Evolutionary conservation across 2,113 vertebrate genomes (phyloP).

Genomic region (Sakesphorus luctuosus): DNA sequence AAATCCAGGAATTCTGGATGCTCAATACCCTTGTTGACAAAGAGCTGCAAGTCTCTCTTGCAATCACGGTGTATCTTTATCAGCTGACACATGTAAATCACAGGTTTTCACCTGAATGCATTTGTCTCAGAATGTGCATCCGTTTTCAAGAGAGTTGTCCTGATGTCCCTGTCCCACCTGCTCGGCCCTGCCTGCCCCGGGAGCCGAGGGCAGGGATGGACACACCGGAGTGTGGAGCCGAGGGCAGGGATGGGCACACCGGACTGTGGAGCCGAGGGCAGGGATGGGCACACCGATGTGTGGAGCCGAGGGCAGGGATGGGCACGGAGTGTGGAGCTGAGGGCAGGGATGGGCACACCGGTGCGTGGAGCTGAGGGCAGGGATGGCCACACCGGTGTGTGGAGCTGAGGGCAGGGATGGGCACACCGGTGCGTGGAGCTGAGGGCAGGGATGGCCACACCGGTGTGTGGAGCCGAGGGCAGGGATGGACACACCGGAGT

Average conservation of each 20-base stretch:
- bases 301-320: rapidly evolving
- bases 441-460: neutral
- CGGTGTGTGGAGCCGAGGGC: rapidly evolving
- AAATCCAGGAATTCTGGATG: neutral
- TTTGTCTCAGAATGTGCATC: neutral
- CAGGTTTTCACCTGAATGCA: neutral
- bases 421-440: rapidly evolving
- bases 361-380: rapidly evolving
- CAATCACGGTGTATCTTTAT: neutral
- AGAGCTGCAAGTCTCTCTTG: neutral
- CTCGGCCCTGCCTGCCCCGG: too few relatives aligned
- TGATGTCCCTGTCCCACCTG: neutral
- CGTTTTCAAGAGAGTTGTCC: rapidly evolving
- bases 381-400: too few relatives aligned
- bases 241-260: too few relatives aligned
- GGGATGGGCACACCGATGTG: rapidly evolving
- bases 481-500: rapidly evolving
- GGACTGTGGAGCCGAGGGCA: neutral
- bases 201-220: neutral
- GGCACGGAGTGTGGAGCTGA: too few relatives aligned
- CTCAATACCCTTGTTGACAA: neutral
- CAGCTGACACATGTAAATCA: neutral
- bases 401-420: neutral
- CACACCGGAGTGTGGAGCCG: rapidly evolving
- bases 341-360: neutral